A percentile compares a stretch with the other conserved stretches of the same genome.
Evolutionary conservation across 2,113 vertebrate species (phyloP).

Genomic region (Eidolon helvum): DNA sequence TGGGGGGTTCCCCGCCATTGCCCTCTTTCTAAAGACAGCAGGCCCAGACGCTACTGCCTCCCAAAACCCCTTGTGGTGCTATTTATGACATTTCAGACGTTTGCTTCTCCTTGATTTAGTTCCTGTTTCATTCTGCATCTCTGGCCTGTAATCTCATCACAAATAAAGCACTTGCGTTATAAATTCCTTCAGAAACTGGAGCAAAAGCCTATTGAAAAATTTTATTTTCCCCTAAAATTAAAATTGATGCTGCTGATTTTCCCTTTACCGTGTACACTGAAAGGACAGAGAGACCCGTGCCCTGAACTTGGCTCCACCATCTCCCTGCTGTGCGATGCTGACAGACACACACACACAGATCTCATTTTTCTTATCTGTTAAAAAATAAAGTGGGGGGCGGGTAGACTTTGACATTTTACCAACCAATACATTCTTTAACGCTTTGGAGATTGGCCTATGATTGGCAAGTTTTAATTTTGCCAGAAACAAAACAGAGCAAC

Average conservation of each 20-base stretch:
- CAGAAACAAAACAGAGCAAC: background rate
- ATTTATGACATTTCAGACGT: background rate
- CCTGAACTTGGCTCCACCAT: too few species aligned
- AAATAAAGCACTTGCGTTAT: background rate
- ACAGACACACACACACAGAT: too few species aligned
- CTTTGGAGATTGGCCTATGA: background rate
- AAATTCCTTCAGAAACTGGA: constrained; percentile 34
- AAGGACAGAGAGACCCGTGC: background rate
- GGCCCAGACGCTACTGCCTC: background rate
- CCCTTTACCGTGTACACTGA: background rate
- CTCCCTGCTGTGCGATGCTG: background rate
- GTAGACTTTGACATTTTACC: background rate
- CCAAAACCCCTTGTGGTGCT: background rate
- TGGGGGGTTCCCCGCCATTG: too few species aligned
- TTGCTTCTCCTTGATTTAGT: background rate
- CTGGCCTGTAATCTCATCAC: background rate
- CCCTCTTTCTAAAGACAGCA: background rate
- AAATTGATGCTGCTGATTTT: background rate
- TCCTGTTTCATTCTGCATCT: constrained; percentile 15
- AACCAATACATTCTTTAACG: background rate
- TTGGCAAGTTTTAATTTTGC: background rate
- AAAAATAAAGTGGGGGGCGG: background rate
- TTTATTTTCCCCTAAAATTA: background rate
- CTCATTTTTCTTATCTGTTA: background rate
- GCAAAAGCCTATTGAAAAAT: background rate